phyloP scores from a whole-genome alignment of 2,797 vertebrate species.

The Hozukius guyotensis region DNA sequence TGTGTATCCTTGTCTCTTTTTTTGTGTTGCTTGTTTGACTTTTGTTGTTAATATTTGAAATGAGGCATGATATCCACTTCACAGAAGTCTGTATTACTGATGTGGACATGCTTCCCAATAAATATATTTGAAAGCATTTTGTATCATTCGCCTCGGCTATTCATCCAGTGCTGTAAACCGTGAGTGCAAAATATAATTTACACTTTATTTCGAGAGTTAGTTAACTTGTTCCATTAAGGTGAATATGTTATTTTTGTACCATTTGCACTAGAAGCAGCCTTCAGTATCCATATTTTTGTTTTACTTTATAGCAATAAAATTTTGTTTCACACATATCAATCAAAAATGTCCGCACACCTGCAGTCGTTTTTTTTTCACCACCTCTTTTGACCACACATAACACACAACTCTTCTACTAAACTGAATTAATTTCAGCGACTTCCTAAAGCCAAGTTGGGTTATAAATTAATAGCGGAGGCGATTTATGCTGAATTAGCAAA shows the following conservation, averaged over 20 bases:
- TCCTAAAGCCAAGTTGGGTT: conserved; percentile 1
- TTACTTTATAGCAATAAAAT: not conserved
- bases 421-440: not conserved
- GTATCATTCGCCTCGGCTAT: not conserved
- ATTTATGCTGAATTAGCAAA: conserved; percentile 13
- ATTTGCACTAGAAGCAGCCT: not conserved
- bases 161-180: not conserved
- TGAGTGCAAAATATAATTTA: no score
- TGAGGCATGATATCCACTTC: no score
- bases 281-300: not conserved
- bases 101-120: rapidly evolving
- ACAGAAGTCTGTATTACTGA: no score
- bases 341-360: not conserved
- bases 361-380: conserved; percentile 19
- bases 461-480: conserved; percentile 6
- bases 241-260: not conserved
- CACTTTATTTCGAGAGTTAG: no score
- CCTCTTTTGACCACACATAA: conserved; percentile 19
- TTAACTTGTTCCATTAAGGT: not conserved
- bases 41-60: no score
- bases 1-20: no score
- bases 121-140: not conserved
- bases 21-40: no score
- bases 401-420: conserved; percentile 7
- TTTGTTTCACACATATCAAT: conserved; percentile 14